Evolutionary conservation across 92 coral and sea anemone species (phyloP).

Genomic region (Zoanthus sansibaricus): DNA sequence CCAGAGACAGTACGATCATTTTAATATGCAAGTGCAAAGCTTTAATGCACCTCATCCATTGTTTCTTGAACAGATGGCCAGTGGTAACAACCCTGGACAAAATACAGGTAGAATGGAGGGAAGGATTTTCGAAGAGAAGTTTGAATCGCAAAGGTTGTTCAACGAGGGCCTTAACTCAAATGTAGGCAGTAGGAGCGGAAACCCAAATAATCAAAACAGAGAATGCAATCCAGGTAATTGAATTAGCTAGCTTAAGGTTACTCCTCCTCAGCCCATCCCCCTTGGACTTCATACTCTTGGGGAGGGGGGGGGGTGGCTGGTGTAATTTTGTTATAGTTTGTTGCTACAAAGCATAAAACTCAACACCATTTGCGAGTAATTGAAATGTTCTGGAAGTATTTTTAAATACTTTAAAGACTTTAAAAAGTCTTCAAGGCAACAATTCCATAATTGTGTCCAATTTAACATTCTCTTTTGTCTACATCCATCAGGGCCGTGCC

Average conservation of each 20-base stretch:
- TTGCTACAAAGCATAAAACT: too few relatives aligned
- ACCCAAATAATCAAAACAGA: background rate
- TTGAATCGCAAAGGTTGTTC: constrained; percentile 13
- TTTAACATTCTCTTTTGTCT: too few relatives aligned
- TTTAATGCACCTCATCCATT: background rate
- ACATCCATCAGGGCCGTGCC: too few relatives aligned
- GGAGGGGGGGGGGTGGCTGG: too few relatives aligned
- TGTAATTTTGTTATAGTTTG: too few relatives aligned
- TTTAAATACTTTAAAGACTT: too few relatives aligned
- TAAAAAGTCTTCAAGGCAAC: too few relatives aligned
- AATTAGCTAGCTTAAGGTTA: background rate
- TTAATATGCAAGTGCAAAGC: background rate
- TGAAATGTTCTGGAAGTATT: too few relatives aligned
- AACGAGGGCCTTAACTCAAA: constrained; percentile 34
- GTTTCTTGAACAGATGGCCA: background rate
- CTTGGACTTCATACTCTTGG: too few relatives aligned
- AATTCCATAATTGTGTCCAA: too few relatives aligned
- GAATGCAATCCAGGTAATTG: background rate
- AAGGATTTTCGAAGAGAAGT: background rate
- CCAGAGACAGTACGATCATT: background rate
- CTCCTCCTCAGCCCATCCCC: too few relatives aligned
- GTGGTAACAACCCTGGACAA: background rate
- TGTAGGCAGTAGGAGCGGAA: background rate
- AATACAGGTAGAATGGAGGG: constrained; percentile 4
- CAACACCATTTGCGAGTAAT: too few relatives aligned